Evolutionary conservation across 35 echinoderm and acorn worm species (phyloP).

Genomic region (Diadema setosum): DNA sequence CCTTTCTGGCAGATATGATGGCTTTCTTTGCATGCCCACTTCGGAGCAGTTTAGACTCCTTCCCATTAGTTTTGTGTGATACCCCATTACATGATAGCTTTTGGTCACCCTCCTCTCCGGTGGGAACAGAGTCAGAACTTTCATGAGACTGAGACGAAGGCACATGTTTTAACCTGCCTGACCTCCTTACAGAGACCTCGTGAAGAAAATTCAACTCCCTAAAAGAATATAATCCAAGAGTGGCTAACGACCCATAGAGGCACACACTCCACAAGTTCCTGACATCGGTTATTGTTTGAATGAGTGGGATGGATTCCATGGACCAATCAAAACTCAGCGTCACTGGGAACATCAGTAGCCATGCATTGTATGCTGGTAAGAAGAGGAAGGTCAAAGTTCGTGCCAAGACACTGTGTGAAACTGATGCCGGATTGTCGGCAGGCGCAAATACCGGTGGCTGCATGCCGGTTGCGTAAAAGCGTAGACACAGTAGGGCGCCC

Average conservation of each 20-base stretch:
- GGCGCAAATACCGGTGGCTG: constrained; percentile 79
- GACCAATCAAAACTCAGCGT: constrained; percentile 99
- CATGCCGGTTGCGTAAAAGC: constrained; percentile 71
- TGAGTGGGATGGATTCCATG: constrained; percentile 82
- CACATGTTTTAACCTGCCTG: neutral
- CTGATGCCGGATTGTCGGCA: constrained; percentile 89
- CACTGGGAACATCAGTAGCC: constrained; percentile 76
- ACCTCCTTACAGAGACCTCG: neutral
- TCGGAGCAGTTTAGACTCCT: neutral
- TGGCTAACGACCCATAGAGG: constrained; percentile 25
- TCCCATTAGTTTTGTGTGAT: constrained; percentile 10
- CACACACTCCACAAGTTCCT: constrained; percentile 57
- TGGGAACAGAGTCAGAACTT: no score
- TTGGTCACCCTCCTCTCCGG: neutral
- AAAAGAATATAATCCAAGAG: neutral
- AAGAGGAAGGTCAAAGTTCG: constrained; percentile 83
- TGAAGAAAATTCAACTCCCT: neutral
- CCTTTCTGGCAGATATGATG: neutral
- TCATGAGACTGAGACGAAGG: no score
- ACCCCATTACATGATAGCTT: neutral
- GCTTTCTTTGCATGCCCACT: neutral
- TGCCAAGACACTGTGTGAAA: constrained; percentile 63
- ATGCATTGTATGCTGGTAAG: constrained; percentile 84
- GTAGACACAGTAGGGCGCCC: constrained; percentile 40
- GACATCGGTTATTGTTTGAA: constrained; percentile 54